These are phyloP conservation scores for Tipula vernalis DNA, from an alignment of 2,888 invertebrate genomes.

Conservation along the genomic window DNA sequence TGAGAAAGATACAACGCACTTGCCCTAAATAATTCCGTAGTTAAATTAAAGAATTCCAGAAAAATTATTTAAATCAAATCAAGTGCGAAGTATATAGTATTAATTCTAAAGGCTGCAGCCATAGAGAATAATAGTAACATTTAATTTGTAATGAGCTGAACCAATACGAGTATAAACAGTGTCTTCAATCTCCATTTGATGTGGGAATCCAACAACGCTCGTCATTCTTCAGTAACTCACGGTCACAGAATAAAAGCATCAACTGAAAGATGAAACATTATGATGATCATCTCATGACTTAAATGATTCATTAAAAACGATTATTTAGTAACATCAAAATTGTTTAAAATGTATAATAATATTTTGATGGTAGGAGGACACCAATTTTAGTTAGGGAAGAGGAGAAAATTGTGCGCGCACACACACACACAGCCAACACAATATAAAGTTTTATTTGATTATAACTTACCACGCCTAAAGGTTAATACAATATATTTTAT, in stretches of 20 bases:
- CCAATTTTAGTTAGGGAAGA: background rate
- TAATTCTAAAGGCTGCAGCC: too few species aligned
- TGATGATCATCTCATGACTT: background rate
- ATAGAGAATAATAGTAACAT: too few species aligned
- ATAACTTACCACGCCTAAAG: background rate
- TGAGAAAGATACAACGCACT: too few species aligned
- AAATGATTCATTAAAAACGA: background rate
- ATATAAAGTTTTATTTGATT: background rate
- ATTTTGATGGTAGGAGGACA: conserved; percentile 4
- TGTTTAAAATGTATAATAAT: background rate
- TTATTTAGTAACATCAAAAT: background rate
- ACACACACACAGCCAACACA: background rate
- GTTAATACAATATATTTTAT: background rate
- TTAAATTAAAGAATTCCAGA: too few species aligned
- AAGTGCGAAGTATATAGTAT: too few species aligned
- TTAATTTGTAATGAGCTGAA: too few species aligned
- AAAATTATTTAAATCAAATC: too few species aligned
- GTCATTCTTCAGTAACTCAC: too few species aligned
- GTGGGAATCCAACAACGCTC: too few species aligned
- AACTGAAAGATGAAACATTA: background rate
- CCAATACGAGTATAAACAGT: too few species aligned
- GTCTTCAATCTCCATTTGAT: too few species aligned
- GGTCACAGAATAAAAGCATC: background rate
- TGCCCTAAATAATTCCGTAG: too few species aligned
- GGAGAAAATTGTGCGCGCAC: background rate